Evolutionary conservation across 2,888 invertebrate genomes (phyloP), one percentile per base, ranked within the genome.

Genomic region (Cantharis flavilabris): DNA sequence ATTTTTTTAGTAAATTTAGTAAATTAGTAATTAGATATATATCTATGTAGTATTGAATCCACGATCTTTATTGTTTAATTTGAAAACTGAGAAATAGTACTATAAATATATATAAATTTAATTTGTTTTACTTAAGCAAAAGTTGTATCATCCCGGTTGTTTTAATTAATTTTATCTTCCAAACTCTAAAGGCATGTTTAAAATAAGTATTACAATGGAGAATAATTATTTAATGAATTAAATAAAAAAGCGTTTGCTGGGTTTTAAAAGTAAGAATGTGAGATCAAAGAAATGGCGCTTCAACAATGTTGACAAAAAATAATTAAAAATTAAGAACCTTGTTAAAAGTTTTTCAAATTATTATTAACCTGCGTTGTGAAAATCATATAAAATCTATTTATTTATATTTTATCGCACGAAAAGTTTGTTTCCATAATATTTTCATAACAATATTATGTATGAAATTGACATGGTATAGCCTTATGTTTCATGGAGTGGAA

Each of bases 141-240:
- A n/a, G 4, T 49, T 49, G 49, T n/a, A 49, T 49, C 49, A 49
- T 49, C 49, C 49, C n/a, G 2, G 49, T n/a, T 49, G 49, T 7
- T 67, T 69, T 71, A 71, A 71, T 75, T 71, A 71, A 30, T 62
- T 69, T 67, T 23, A 30, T 28, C 67, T 75, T 75, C 62, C 62
- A 71, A 26, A 26, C 26, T 26, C 26, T 26, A 26, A 75, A 71
- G 65, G 49, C 75, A 71, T 63, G 14, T 26, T 67, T 16, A 18
- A 75, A 71, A 71, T 67, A 71, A 69, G 62, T 30, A 62, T 71
- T 67, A 67, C 70, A 71, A 71, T 64, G 71, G 71, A 62, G 71
- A 67, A 75, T 75, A 75, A 75, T 75, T 75, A 75, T 70, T 49
- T 70, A 75, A 75, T 75, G 71, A 75, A 75, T 75, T 75, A 65